Conservation (phyloP, 1,140 invertebrate species). For the Diachasmimorpha longicaudata region DNA sequence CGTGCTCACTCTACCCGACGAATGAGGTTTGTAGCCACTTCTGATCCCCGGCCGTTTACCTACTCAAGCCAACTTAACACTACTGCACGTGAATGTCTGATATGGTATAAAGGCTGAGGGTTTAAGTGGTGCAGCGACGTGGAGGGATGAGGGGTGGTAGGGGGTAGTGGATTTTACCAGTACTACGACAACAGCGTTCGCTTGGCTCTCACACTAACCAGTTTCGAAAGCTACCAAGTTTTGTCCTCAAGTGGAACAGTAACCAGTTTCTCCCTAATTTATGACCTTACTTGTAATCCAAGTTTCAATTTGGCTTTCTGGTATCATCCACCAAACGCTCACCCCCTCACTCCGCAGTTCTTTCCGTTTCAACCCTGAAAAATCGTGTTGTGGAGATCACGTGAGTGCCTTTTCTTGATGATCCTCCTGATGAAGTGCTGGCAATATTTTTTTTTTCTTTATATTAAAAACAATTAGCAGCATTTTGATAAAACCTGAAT, state of each 20-base stretch:
- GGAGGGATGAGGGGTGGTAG: background rate
- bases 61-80: background rate
- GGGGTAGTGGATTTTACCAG: background rate
- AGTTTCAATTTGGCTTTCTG: slow-evolving; percentile 46
- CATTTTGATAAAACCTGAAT: too few species aligned
- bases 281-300: slow-evolving; percentile 47
- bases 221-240: slow-evolving; percentile 42
- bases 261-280: slow-evolving; percentile 49
- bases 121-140: background rate
- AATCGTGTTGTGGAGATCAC: background rate
- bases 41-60: background rate
- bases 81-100: background rate
- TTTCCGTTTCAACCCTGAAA: background rate
- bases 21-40: background rate
- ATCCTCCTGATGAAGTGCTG: too few species aligned
- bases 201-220: slow-evolving; percentile 1
- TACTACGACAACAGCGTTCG: slow-evolving; percentile 1
- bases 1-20: background rate
- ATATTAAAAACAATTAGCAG: too few species aligned
- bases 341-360: background rate
- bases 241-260: slow-evolving; percentile 42
- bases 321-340: background rate
- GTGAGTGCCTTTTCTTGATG: too few species aligned
- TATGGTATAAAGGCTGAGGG: background rate
- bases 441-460: too few species aligned